Evolutionary conservation across 2,113 vertebrate species (phyloP).

Genomic region (Actinemys pallida): DNA sequence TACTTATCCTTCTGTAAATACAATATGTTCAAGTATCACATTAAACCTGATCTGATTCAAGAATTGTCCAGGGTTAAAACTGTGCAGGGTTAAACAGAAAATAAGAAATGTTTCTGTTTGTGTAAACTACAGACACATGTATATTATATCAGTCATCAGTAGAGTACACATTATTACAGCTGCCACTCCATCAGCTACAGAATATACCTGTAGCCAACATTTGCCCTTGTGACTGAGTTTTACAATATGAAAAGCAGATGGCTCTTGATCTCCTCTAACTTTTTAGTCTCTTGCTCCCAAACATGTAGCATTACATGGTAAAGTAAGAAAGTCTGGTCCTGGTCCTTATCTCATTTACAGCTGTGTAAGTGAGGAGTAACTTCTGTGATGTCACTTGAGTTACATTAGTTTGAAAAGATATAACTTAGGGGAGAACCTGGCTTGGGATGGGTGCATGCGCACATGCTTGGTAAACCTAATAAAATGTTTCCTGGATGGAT

Average conservation of each 20-base stretch:
- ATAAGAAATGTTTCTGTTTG: not conserved
- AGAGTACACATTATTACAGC: not conserved
- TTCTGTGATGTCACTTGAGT: not conserved
- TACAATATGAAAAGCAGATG: not conserved
- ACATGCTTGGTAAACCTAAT: not conserved
- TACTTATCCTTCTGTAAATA: not conserved
- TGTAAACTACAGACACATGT: rapidly evolving
- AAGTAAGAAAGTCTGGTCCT: not conserved
- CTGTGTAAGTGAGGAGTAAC: not conserved
- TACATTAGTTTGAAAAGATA: not conserved
- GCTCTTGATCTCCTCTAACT: not conserved
- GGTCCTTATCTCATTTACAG: not conserved
- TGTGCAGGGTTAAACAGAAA: not conserved
- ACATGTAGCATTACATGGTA: not conserved
- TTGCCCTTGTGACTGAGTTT: not conserved
- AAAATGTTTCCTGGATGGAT: not conserved
- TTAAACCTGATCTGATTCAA: not conserved
- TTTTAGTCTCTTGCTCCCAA: not conserved
- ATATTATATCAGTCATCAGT: not conserved
- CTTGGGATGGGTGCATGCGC: not conserved
- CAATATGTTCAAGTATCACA: rapidly evolving
- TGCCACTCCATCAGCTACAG: not conserved
- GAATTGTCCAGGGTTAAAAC: not conserved
- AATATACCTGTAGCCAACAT: not conserved
- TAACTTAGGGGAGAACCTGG: not conserved